Percentiles rank a stretch among this genome's conserved stretches.
These are phyloP conservation scores for Ceratosolen solmsi DNA, from an alignment of 1,140 invertebrate species.

Conservation along the genomic window DNA sequence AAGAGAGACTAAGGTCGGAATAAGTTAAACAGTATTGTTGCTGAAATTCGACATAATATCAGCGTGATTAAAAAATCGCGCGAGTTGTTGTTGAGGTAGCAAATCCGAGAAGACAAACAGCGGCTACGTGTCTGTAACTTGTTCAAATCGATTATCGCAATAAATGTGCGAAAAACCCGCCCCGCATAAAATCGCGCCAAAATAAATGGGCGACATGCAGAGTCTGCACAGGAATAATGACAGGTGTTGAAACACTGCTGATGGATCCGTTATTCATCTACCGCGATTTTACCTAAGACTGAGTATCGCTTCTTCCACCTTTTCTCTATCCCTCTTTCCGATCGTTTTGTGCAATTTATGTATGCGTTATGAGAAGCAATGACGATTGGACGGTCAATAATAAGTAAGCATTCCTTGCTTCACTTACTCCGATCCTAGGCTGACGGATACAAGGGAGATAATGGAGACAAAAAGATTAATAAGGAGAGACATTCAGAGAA, in stretches of 20 bases:
- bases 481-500: neutral
- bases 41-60: neutral
- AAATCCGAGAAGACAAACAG: neutral
- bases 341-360: slow-evolving; percentile 47
- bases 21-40: too few relatives aligned
- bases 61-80: neutral
- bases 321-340: too few relatives aligned
- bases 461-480: neutral
- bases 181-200: neutral
- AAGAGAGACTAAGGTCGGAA: too few relatives aligned
- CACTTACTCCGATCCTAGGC: slow-evolving; percentile 7
- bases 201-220: neutral
- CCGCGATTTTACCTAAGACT: slow-evolving; percentile 45
- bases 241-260: slow-evolving; percentile 58
- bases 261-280: slow-evolving; percentile 61
- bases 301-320: neutral
- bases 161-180: neutral
- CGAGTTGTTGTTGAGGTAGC: too few relatives aligned
- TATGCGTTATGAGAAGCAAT: slow-evolving; percentile 44
- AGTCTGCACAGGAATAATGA: slow-evolving; percentile 53
- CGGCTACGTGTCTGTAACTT: neutral
- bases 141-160: slow-evolving; percentile 10
- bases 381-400: slow-evolving; percentile 40
- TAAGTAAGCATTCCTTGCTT: slow-evolving; percentile 25
- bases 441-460: too few relatives aligned